Conservation (phyloP, 2,888 invertebrate genomes). For the Tuta absoluta region DNA sequence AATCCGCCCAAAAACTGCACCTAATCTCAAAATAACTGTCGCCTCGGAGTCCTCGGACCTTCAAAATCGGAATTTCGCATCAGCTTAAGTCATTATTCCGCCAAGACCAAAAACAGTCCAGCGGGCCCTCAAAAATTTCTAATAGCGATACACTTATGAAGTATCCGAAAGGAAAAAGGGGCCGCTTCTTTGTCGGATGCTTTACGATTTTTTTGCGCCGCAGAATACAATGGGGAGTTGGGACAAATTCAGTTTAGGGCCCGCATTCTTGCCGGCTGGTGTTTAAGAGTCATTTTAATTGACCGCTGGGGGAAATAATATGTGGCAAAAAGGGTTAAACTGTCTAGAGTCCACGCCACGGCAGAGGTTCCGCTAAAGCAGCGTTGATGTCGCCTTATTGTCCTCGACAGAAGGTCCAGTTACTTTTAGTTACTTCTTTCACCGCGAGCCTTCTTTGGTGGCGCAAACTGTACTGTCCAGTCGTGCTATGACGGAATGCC, state of each 20-base stretch:
- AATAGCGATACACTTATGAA: constrained; percentile 72
- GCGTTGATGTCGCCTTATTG: no score
- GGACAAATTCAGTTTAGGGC: constrained; percentile 69
- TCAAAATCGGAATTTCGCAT: constrained; percentile 40
- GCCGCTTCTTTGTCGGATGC: constrained; percentile 71
- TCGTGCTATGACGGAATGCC: constrained; percentile 73
- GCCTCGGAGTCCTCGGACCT: constrained; percentile 35
- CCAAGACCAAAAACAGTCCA: constrained; percentile 37
- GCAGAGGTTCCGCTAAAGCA: no score
- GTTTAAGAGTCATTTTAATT: constrained; percentile 78
- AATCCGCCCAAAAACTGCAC: constrained; percentile 11
- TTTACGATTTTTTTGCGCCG: constrained; percentile 56
- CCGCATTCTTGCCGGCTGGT: constrained; percentile 66
- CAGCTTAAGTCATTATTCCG: constrained; percentile 66
- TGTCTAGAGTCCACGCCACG: constrained; percentile 24
- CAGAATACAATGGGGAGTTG: constrained; percentile 64
- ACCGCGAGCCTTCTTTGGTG: no score
- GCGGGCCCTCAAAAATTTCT: constrained; percentile 53
- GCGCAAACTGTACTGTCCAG: constrained; percentile 36
- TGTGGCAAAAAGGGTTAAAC: constrained; percentile 49
- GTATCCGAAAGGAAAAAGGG: constrained; percentile 61
- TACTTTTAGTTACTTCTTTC: no score
- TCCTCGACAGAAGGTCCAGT: no score
- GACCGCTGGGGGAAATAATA: constrained; percentile 64
- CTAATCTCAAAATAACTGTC: constrained; percentile 42